phyloP scores from a whole-genome alignment of 1,140 invertebrate genomes.

The Cherax quadricarinatus region DNA sequence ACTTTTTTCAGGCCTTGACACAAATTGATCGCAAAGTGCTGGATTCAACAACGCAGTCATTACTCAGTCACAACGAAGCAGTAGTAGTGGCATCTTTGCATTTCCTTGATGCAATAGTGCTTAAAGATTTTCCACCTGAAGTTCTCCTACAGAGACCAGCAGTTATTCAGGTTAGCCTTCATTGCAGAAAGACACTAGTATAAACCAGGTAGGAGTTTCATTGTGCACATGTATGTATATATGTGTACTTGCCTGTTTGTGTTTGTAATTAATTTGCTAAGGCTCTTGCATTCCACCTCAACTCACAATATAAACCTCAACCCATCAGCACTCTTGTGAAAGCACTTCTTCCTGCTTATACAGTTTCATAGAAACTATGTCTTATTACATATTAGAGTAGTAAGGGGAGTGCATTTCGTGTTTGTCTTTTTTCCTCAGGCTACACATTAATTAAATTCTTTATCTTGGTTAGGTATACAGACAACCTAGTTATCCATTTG shows the following conservation, averaged over 20 bases:
- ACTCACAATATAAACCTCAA: too few relatives aligned
- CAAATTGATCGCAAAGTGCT: constrained; percentile 47
- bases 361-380: too few relatives aligned
- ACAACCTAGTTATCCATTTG: too few relatives aligned
- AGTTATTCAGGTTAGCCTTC: constrained; percentile 43
- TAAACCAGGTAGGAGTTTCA: too few relatives aligned
- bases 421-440: too few relatives aligned
- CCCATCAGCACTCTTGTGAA: too few relatives aligned
- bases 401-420: too few relatives aligned
- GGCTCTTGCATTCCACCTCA: too few relatives aligned
- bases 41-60: constrained; percentile 49
- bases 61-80: constrained; percentile 24
- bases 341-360: too few relatives aligned
- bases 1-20: constrained; percentile 50
- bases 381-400: too few relatives aligned
- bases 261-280: not conserved
- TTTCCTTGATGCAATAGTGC: constrained; percentile 58
- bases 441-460: too few relatives aligned
- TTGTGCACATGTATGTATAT: not conserved
- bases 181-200: not conserved
- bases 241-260: not conserved
- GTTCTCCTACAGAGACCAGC: constrained; percentile 64
- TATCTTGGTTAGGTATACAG: too few relatives aligned
- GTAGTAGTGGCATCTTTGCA: constrained; percentile 50
- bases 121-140: constrained; percentile 64